Evolutionary conservation across 1,140 invertebrate genomes (phyloP).

Genomic region (Drosophila micromelanica): DNA sequence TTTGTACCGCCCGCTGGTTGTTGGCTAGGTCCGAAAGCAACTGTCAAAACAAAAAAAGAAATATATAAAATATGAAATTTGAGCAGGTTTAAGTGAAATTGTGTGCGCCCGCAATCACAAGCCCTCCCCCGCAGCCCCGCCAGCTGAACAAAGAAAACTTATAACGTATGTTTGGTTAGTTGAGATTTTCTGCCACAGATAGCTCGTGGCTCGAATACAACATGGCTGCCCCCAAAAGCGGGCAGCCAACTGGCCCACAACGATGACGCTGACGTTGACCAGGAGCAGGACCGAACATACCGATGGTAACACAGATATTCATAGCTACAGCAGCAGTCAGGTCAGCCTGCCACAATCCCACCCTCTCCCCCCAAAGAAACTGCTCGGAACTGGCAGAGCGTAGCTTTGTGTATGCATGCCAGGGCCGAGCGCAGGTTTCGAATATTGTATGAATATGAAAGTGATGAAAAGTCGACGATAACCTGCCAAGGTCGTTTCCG

Average conservation of each 20-base stretch:
- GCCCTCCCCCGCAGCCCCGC: background rate
- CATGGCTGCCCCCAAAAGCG: background rate
- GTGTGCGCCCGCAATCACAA: slow-evolving; percentile 20
- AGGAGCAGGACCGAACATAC: slow-evolving; percentile 22
- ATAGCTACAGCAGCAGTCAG: slow-evolving; percentile 2
- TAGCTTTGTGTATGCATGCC: background rate
- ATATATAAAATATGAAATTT: slow-evolving; percentile 62
- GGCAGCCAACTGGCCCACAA: slow-evolving; percentile 31
- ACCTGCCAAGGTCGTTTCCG: slow-evolving; percentile 83
- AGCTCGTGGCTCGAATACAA: slow-evolving; percentile 38
- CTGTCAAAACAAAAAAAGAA: slow-evolving; percentile 54
- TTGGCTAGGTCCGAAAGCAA: slow-evolving; percentile 14
- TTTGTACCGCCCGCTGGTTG: background rate
- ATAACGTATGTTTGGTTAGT: slow-evolving; percentile 71
- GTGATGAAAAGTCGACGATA: slow-evolving; percentile 83
- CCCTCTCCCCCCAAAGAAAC: background rate
- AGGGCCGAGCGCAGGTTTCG: slow-evolving; percentile 36
- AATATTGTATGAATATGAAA: slow-evolving; percentile 81
- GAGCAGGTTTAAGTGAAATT: slow-evolving; percentile 67
- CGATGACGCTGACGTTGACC: slow-evolving; percentile 13
- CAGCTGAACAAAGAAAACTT: slow-evolving; percentile 73
- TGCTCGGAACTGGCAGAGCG: background rate
- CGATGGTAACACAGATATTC: slow-evolving; percentile 32
- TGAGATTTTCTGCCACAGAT: slow-evolving; percentile 79
- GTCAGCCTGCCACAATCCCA: background rate